Percentiles rank a stretch among this genome's conserved stretches.
These are phyloP conservation scores for Carassius gibelio DNA, from an alignment of 2,113 vertebrate genomes.

Conservation along the genomic window DNA sequence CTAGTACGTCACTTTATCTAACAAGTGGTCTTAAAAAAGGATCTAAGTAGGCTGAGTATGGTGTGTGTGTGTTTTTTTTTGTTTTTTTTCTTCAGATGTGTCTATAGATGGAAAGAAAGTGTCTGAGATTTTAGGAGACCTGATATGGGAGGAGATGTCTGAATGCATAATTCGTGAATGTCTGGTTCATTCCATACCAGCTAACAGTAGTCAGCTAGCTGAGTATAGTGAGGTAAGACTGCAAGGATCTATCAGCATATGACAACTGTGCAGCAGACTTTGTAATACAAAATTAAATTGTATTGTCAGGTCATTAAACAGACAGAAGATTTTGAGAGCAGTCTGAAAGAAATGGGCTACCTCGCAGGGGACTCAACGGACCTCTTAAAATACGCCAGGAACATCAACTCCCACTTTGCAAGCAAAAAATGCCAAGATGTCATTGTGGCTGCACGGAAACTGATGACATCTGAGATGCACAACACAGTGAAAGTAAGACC, in stretches of 20 bases:
- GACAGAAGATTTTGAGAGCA: constrained; percentile 89
- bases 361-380: constrained; percentile 84
- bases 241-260: background rate
- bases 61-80: background rate
- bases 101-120: constrained; percentile 73
- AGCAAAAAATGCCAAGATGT: constrained; percentile 97
- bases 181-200: constrained; percentile 90
- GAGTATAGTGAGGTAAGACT: constrained; percentile 84
- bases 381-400: constrained; percentile 88
- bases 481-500: constrained; percentile 87
- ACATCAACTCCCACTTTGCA: constrained; percentile 92
- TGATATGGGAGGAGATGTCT: constrained; percentile 91
- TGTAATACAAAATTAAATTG: background rate
- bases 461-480: constrained; percentile 98
- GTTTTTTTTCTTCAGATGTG: constrained; percentile 77
- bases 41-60: background rate
- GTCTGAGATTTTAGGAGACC: constrained; percentile 81
- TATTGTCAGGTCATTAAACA: constrained; percentile 85
- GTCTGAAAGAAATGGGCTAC: constrained; percentile 85
- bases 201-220: constrained; percentile 87
- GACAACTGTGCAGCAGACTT: background rate
- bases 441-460: constrained; percentile 86
- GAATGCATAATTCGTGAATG: constrained; percentile 90
- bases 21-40: background rate
- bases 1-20: background rate